Evolutionary conservation across 2,888 invertebrate species (phyloP).

Genomic region (Macroteleia sp.): DNA sequence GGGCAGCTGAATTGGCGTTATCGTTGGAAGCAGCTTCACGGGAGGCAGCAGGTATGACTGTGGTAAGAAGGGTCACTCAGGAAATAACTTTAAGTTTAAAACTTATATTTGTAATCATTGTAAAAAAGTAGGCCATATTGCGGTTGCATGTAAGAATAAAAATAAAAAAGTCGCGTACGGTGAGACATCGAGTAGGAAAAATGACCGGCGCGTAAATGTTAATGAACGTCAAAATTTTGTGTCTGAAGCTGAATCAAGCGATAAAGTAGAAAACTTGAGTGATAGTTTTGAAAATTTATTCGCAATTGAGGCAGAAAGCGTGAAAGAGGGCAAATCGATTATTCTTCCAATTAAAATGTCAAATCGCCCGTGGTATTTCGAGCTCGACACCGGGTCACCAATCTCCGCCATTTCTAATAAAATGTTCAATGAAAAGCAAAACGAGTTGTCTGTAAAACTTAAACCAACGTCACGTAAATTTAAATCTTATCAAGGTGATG

Average conservation of each 20-base stretch:
- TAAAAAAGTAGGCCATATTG: neutral
- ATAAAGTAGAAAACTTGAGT: neutral
- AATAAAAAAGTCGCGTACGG: too few species aligned
- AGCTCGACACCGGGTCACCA: conserved; percentile 16
- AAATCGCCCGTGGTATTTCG: conserved; percentile 10
- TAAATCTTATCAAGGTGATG: conserved; percentile 39
- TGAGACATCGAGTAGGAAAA: too few species aligned
- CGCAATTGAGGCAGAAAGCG: neutral
- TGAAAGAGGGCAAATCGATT: neutral
- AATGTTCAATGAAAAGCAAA: conserved; percentile 9
- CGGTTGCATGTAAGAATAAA: conserved; percentile 3
- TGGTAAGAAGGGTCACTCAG: neutral
- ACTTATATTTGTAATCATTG: neutral
- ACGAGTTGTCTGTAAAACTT: neutral
- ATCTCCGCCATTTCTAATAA: conserved; percentile 14
- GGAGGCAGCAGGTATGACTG: conserved; percentile 31
- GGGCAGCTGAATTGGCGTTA: conserved; percentile 13
- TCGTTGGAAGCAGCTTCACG: conserved; percentile 20
- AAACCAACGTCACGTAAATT: conserved; percentile 14
- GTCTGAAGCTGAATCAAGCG: neutral
- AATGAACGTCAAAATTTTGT: conserved; percentile 8
- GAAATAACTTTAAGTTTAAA: neutral
- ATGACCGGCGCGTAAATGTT: too few species aligned
- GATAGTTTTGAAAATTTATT: conserved; percentile 18
- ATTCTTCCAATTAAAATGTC: conserved; percentile 14